Conservation (phyloP, 2,797 vertebrate species). For the Prionace glauca region DNA sequence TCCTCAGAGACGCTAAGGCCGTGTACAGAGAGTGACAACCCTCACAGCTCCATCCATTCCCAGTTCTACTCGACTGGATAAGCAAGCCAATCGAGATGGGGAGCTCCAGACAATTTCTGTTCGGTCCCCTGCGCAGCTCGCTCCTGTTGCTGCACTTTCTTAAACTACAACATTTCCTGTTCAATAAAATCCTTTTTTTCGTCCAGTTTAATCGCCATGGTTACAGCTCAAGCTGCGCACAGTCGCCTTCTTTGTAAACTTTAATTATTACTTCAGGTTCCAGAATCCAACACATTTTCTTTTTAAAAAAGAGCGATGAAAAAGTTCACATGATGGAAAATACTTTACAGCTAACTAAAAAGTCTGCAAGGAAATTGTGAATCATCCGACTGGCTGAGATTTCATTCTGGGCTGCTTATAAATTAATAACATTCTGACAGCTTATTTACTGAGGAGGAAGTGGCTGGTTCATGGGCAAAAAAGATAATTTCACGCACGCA, state of each 20-base stretch:
- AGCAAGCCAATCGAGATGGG: neutral
- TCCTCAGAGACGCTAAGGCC: neutral
- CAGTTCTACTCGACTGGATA: neutral
- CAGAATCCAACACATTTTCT: neutral
- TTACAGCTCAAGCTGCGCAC: neutral
- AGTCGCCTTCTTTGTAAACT: neutral
- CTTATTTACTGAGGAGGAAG: conserved; percentile 7
- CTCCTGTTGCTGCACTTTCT: neutral
- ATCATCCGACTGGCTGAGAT: neutral
- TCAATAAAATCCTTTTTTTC: neutral
- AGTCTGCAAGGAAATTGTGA: neutral
- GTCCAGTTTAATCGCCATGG: neutral
- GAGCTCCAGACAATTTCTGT: neutral
- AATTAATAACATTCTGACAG: neutral
- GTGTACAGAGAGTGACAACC: neutral
- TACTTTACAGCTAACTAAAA: neutral
- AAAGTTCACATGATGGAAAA: neutral
- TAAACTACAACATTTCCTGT: neutral
- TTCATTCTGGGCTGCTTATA: neutral
- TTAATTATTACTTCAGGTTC: neutral
- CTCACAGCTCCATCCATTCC: neutral
- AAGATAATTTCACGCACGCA: neutral
- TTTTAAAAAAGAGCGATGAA: neutral
- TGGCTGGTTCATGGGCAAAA: neutral
- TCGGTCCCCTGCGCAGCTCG: neutral